Conservation (phyloP, 2,888 invertebrate genomes). For the Megalurothrips usitatus region DNA sequence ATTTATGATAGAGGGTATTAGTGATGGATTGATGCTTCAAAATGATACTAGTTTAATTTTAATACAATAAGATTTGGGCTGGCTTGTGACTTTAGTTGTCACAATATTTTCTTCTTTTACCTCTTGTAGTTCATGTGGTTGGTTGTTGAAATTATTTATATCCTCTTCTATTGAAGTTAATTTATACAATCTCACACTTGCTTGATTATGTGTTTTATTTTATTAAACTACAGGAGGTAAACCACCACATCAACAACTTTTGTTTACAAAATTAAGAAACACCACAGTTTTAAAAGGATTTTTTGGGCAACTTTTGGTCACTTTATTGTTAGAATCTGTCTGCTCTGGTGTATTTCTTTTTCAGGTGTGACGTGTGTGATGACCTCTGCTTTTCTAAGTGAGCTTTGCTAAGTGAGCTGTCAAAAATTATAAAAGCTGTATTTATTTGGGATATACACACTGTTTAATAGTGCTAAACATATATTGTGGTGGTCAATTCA, state of each 20-base stretch:
- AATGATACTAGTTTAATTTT: not conserved
- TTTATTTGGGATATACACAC: not conserved
- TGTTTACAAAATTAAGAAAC: too few relatives aligned
- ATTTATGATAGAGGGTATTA: too few relatives aligned
- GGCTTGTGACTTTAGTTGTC: not conserved
- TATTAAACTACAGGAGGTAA: too few relatives aligned
- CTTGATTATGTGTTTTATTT: too few relatives aligned
- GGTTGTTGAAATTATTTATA: not conserved
- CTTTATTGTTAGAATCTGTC: constrained; percentile 26
- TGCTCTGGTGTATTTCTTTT: constrained; percentile 20
- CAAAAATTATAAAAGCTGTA: not conserved
- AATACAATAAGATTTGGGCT: not conserved
- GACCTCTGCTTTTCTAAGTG: constrained; percentile 13
- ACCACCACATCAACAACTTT: too few relatives aligned
- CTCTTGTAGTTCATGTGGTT: not conserved
- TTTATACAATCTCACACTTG: not conserved
- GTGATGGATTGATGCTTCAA: too few relatives aligned
- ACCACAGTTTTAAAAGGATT: too few relatives aligned
- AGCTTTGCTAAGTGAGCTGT: constrained; percentile 21
- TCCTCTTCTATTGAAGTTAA: not conserved
- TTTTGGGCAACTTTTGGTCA: not conserved
- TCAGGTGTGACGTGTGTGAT: constrained; percentile 15
- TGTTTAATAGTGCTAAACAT: not conserved
- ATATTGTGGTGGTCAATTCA: not conserved
- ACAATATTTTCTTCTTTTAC: not conserved